Conservation (phyloP, 2,797 vertebrate genomes). For the Leucoraja ocellata region DNA sequence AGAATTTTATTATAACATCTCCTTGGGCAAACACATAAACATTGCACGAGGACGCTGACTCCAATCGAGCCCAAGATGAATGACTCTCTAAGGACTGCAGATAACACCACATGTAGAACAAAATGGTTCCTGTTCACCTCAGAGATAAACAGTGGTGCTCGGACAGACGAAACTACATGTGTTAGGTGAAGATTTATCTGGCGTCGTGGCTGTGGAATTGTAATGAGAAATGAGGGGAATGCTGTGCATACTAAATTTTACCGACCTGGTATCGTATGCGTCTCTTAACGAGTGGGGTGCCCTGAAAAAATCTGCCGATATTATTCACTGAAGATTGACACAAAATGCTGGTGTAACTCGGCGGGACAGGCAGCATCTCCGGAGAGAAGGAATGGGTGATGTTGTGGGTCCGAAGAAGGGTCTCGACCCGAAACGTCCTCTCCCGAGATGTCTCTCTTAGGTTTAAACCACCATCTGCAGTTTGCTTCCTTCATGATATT, state of each 20-base stretch:
- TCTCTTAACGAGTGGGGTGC: background rate
- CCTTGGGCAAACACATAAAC: background rate
- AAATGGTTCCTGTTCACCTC: conserved; percentile 14
- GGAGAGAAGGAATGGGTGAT: too few relatives aligned
- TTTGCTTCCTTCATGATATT: too few relatives aligned
- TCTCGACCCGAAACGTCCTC: too few relatives aligned
- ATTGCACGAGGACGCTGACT: background rate
- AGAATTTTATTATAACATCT: conserved; percentile 13
- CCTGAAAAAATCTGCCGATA: background rate
- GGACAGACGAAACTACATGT: background rate
- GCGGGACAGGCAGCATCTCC: too few relatives aligned
- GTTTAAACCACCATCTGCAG: too few relatives aligned
- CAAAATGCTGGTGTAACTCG: too few relatives aligned
- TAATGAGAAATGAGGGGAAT: conserved; percentile 7
- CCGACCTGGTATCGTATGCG: background rate
- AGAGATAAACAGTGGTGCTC: conserved; percentile 7
- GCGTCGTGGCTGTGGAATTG: background rate
- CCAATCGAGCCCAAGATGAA: conserved; percentile 1
- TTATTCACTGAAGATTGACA: background rate
- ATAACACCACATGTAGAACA: background rate
- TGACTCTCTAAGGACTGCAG: background rate
- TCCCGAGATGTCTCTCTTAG: too few relatives aligned
- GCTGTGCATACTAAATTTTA: conserved; percentile 3
- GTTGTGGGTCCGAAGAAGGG: too few relatives aligned
- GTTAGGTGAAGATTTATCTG: conserved; percentile 3